Evolutionary conservation across 2,888 invertebrate genomes (phyloP).

Genomic region (Lacanobia wlatinum): DNA sequence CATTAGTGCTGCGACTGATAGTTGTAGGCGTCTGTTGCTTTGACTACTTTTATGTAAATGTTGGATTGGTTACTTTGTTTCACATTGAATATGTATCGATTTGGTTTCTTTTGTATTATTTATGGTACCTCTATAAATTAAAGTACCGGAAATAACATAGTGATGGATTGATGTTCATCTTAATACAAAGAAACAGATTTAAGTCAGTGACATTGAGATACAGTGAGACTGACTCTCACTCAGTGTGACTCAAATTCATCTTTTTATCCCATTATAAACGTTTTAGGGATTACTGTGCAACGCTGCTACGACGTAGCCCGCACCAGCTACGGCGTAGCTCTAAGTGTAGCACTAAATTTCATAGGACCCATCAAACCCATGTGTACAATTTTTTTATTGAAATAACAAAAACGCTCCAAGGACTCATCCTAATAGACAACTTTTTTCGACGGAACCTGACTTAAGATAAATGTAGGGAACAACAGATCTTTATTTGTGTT

Average conservation of each 20-base stretch:
- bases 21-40: constrained; percentile 4
- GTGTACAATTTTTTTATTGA: too few relatives aligned
- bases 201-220: background rate
- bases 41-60: background rate
- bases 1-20: constrained; percentile 23
- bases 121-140: too few relatives aligned
- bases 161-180: background rate
- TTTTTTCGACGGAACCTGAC: too few relatives aligned
- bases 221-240: background rate
- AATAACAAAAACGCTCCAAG: too few relatives aligned
- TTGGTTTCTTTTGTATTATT: background rate
- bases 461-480: too few relatives aligned
- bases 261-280: background rate
- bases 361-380: background rate
- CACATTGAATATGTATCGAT: background rate
- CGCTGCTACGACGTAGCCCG: constrained; percentile 23
- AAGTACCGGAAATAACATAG: background rate
- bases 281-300: background rate
- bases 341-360: background rate
- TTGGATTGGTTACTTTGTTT: constrained; percentile 4
- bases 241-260: background rate
- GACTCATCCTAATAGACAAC: too few relatives aligned
- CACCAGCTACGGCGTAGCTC: background rate
- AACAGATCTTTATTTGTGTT: too few relatives aligned
- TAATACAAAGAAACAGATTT: background rate